phyloP scores from a whole-genome alignment of 1,140 invertebrate species.

The Drosophila willistoni region DNA sequence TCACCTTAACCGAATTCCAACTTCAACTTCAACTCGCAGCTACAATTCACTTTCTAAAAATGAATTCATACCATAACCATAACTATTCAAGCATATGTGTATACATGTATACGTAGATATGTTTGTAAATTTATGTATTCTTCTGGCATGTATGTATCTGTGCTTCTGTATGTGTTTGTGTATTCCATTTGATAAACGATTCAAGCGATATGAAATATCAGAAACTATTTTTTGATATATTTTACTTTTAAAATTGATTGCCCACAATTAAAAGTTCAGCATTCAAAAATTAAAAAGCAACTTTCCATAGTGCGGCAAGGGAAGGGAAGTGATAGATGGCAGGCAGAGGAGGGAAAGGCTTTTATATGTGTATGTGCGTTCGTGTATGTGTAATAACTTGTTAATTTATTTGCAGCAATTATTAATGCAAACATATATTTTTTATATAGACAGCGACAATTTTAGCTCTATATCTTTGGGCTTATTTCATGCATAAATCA shows the following conservation, averaged over 20 bases:
- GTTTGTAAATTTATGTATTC: constrained; percentile 38
- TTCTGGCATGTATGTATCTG: not conserved
- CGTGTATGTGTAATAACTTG: constrained; percentile 60
- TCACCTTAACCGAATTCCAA: constrained; percentile 26
- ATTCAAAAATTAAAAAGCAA: constrained; percentile 77
- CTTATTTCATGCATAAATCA: constrained; percentile 77
- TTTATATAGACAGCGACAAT: constrained; percentile 44
- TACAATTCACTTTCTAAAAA: constrained; percentile 73
- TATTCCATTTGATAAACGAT: constrained; percentile 71
- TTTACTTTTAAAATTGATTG: constrained; percentile 71
- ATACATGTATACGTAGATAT: constrained; percentile 42
- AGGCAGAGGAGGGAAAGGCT: no score
- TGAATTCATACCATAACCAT: constrained; percentile 74
- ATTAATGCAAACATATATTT: constrained; percentile 73
- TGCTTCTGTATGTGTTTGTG: not conserved
- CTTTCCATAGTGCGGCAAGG: constrained; percentile 38
- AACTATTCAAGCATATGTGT: constrained; percentile 48
- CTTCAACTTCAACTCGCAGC: constrained; percentile 27
- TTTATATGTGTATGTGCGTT: constrained; percentile 30
- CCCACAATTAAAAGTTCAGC: constrained; percentile 78
- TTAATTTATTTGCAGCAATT: constrained; percentile 81
- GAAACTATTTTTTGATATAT: constrained; percentile 71
- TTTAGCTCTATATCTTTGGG: constrained; percentile 48
- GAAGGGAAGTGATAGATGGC: constrained; percentile 17
- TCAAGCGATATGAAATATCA: constrained; percentile 37